Evolutionary conservation across 2,888 invertebrate genomes (phyloP).

Genomic region (Petrolisthes manimaculis): DNA sequence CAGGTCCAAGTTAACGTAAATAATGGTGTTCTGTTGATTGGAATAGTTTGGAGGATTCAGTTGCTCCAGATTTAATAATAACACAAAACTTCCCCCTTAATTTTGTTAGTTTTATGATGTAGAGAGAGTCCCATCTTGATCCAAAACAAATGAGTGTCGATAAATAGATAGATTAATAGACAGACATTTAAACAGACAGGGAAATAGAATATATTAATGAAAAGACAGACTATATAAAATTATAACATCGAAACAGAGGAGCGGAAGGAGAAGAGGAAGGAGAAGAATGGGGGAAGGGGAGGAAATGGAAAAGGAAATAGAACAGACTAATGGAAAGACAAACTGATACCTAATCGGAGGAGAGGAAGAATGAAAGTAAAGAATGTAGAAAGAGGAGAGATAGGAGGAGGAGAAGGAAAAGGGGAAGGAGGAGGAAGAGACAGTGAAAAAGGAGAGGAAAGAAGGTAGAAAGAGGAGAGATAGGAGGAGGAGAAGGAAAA

Average conservation of each 20-base stretch:
- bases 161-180: too few species aligned
- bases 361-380: not conserved
- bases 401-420: not conserved
- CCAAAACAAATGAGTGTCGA: too few species aligned
- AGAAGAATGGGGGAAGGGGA: not conserved
- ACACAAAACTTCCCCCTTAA: too few species aligned
- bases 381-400: not conserved
- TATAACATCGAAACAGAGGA: not conserved
- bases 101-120: too few species aligned
- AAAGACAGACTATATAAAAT: too few species aligned
- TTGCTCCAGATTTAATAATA: too few species aligned
- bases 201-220: too few species aligned
- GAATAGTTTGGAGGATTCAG: too few species aligned
- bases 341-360: not conserved
- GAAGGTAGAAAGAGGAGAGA: not conserved
- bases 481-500: not conserved
- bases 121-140: too few species aligned
- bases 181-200: too few species aligned
- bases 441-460: not conserved
- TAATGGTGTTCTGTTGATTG: too few species aligned
- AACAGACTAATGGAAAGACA: not conserved
- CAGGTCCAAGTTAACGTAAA: too few species aligned
- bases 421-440: not conserved
- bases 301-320: not conserved
- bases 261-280: not conserved